Percentiles rank a stretch among this genome's conserved stretches.
Conservation (phyloP, 2,888 invertebrate species). For the Cantharis rufa region DNA sequence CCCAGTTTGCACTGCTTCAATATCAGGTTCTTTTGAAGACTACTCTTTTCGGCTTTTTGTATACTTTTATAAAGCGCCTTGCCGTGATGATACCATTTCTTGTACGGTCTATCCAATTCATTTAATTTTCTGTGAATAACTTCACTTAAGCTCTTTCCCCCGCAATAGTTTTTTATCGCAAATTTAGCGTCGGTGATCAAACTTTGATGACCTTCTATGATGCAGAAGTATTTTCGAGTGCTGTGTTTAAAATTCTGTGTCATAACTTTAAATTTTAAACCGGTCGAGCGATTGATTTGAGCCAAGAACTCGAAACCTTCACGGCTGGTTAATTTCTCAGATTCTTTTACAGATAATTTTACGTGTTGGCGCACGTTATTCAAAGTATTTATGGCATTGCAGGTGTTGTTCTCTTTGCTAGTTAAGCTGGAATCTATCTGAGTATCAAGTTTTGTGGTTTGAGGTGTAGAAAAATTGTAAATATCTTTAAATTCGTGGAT, state of each 20-base stretch:
- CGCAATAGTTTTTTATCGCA: not conserved
- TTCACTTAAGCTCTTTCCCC: not conserved
- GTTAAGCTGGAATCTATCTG: not conserved
- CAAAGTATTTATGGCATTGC: not conserved
- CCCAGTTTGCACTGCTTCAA: not conserved
- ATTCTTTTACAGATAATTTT: not conserved
- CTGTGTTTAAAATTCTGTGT: not conserved
- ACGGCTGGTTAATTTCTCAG: not conserved
- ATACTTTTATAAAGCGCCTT: not conserved
- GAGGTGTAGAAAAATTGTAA: constrained; percentile 9
- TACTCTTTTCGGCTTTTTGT: not conserved
- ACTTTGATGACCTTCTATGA: not conserved
- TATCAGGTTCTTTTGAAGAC: not conserved
- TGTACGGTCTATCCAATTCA: not conserved
- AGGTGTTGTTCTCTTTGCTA: not conserved
- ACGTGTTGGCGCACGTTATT: not conserved
- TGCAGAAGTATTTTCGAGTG: not conserved
- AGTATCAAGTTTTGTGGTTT: not conserved
- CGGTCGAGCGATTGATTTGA: not conserved
- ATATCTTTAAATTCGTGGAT: constrained; percentile 40
- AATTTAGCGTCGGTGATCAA: not conserved
- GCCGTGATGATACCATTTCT: not conserved
- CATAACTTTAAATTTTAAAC: not conserved
- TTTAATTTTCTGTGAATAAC: not conserved
- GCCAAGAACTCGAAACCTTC: not conserved